These are phyloP conservation scores for Tenthredo scrophulariae DNA, from an alignment of 2,888 invertebrate species.

Conservation along the genomic window DNA sequence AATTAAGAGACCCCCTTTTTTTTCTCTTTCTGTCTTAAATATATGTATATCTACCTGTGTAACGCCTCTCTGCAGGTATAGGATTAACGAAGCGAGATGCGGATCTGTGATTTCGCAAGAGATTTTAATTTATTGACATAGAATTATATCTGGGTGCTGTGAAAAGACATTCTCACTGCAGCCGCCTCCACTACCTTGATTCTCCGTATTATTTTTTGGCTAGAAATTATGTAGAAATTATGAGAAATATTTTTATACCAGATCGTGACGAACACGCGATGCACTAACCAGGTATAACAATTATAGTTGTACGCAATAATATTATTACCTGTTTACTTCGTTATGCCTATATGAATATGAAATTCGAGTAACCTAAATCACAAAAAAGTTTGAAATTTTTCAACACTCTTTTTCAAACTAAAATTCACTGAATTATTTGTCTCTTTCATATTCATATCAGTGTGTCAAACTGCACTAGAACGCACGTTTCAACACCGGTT, in stretches of 20 bases:
- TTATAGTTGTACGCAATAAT: not conserved
- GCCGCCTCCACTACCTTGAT: not conserved
- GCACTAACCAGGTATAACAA: not conserved
- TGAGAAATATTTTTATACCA: not conserved
- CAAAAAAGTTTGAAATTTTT: not conserved
- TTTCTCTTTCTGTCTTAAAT: not conserved
- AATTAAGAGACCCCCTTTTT: conserved; percentile 34
- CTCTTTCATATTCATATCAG: not conserved
- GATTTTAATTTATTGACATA: not conserved
- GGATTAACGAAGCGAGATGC: conserved; percentile 40
- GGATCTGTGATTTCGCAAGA: conserved; percentile 24
- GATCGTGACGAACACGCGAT: conserved; percentile 25
- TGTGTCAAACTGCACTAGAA: not conserved
- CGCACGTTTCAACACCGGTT: not conserved
- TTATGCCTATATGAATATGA: not conserved
- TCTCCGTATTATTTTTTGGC: not conserved
- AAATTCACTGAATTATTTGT: not conserved
- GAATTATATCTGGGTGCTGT: not conserved
- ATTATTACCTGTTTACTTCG: conserved; percentile 11
- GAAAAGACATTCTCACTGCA: conserved; percentile 6
- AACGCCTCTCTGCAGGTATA: conserved; percentile 26
- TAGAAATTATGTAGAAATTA: not conserved
- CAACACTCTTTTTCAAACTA: not conserved
- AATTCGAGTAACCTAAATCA: not conserved
- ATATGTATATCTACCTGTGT: conserved; percentile 18